phyloP scores from a whole-genome alignment of 2,888 invertebrate genomes.

The Caenorhabditis sulstoni region DNA sequence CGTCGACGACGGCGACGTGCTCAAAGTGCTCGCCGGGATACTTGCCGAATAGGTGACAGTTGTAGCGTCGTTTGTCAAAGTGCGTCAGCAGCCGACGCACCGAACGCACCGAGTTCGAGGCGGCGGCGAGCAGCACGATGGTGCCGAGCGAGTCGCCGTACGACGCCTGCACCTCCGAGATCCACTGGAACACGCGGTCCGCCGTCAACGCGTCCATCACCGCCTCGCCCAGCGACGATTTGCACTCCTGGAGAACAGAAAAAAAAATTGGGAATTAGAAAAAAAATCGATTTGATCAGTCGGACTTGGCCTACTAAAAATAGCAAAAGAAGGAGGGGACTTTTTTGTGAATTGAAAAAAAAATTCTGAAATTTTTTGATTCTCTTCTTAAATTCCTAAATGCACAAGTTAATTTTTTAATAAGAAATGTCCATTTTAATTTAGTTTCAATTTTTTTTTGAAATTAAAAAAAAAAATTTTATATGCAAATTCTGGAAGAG shows the following conservation, averaged over 20 bases:
- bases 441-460: no score
- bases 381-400: no score
- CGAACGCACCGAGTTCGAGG: conserved; percentile 47
- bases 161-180: conserved; percentile 33
- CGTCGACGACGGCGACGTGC: conserved; percentile 49
- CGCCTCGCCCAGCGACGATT: conserved; percentile 30
- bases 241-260: conserved; percentile 27
- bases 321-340: no score
- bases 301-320: no score
- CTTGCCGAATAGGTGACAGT: conserved; percentile 59
- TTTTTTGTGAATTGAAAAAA: no score
- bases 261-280: no score
- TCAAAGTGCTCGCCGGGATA: conserved; percentile 54
- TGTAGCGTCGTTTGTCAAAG: conserved; percentile 56
- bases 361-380: no score
- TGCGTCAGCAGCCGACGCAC: conserved; percentile 54
- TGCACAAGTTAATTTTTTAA: no score
- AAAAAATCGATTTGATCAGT: neutral
- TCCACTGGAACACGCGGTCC: conserved; percentile 51
- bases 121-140: conserved; percentile 47
- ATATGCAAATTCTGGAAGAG: no score
- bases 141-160: conserved; percentile 41
- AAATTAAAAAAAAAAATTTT: no score
- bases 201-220: conserved; percentile 37
- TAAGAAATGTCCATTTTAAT: no score